phyloP scores from a whole-genome alignment of 2,113 vertebrate species.

The Brachyistius frenatus region DNA sequence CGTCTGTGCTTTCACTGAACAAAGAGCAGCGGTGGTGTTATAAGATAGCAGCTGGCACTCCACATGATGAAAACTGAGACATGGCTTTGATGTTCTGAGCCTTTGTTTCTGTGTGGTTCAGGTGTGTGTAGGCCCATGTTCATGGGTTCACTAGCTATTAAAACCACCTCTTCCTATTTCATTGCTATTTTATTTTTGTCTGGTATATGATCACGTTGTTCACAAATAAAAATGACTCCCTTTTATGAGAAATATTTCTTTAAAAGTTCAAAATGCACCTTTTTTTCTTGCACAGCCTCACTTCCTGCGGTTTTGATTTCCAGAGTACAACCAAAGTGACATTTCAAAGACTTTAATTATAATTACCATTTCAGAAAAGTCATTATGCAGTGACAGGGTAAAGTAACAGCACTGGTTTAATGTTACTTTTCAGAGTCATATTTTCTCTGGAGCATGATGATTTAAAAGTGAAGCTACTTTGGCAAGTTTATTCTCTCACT shows the following conservation, averaged over 20 bases:
- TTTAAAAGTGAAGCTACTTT: slow-evolving; percentile 38
- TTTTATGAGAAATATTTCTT: slow-evolving; percentile 26
- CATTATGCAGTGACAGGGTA: slow-evolving; percentile 24
- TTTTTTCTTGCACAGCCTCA: not conserved
- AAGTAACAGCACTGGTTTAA: slow-evolving; percentile 41
- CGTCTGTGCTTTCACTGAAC: slow-evolving; percentile 36
- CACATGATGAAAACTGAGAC: slow-evolving; percentile 59
- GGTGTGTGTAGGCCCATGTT: slow-evolving; percentile 4
- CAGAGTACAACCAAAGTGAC: slow-evolving; percentile 25
- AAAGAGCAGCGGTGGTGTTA: slow-evolving; percentile 54
- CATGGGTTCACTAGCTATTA: slow-evolving; percentile 26
- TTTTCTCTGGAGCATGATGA: slow-evolving; percentile 33
- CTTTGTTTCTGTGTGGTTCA: slow-evolving; percentile 45
- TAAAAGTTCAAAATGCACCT: not conserved
- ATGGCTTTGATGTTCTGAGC: slow-evolving; percentile 63
- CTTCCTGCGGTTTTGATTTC: slow-evolving; percentile 18
- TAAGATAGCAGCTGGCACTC: slow-evolving; percentile 57
- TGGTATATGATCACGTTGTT: slow-evolving; percentile 3
- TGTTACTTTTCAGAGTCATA: slow-evolving; percentile 27
- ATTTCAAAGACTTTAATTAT: slow-evolving; percentile 51
- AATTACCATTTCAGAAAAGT: slow-evolving; percentile 50
- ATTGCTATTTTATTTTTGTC: not conserved
- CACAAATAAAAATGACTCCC: slow-evolving; percentile 8
- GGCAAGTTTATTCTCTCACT: slow-evolving; percentile 16
- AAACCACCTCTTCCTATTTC: slow-evolving; percentile 7